phyloP scores from a whole-genome alignment of 2,113 vertebrate genomes.

The Chaenogobius annularis region DNA sequence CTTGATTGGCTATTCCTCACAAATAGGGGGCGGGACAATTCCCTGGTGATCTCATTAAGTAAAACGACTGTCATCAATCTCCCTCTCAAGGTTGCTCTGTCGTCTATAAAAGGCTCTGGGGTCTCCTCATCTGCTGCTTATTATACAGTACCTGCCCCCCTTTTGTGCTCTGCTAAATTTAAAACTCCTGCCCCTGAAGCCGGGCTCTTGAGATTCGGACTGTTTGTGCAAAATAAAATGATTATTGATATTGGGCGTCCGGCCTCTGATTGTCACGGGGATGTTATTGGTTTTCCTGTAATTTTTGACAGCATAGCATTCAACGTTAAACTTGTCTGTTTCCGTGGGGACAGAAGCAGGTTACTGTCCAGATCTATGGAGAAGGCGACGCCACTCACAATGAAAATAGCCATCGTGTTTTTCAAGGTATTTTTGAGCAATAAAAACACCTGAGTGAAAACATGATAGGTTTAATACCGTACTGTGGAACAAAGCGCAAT shows the following conservation, averaged over 20 bases:
- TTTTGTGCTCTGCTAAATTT: slow-evolving; percentile 54
- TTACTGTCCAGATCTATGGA: no score
- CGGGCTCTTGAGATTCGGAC: slow-evolving; percentile 19
- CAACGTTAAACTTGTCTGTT: no score
- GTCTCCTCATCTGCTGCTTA: slow-evolving; percentile 55
- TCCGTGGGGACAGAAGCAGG: no score
- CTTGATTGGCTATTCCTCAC: background rate
- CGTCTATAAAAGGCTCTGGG: slow-evolving; percentile 52
- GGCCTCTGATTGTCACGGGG: background rate
- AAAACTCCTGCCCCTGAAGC: slow-evolving; percentile 36
- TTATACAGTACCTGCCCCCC: slow-evolving; percentile 48
- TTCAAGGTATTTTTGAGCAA: no score
- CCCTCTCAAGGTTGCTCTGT: slow-evolving; percentile 54
- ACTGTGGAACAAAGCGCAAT: no score
- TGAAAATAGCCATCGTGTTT: no score
- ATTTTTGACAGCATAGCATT: no score
- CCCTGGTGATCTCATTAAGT: slow-evolving; percentile 53
- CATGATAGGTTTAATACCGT: no score
- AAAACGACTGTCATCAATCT: slow-evolving; percentile 60
- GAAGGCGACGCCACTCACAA: no score
- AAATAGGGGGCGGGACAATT: background rate
- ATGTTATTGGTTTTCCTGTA: no score
- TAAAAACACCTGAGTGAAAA: no score
- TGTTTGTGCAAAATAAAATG: slow-evolving; percentile 2
- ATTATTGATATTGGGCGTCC: background rate